These are phyloP conservation scores for Rhopalosiphum padi DNA, from an alignment of 1,140 invertebrate species.

Conservation along the genomic window DNA sequence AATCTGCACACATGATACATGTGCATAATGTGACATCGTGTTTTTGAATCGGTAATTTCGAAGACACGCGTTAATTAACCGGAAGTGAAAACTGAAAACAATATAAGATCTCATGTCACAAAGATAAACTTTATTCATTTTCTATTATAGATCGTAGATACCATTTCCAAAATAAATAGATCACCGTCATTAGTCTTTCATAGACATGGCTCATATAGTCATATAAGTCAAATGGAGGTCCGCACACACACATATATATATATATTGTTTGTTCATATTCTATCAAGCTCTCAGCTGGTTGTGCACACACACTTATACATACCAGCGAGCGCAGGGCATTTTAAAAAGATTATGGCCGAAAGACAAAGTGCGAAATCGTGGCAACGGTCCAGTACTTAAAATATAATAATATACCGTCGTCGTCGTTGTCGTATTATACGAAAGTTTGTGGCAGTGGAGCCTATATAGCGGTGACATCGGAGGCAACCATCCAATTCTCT, in stretches of 20 bases:
- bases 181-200: background rate
- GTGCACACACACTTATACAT: background rate
- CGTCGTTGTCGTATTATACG: conserved; percentile 7
- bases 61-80: background rate
- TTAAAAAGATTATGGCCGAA: conserved; percentile 51
- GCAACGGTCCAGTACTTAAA: conserved; percentile 57
- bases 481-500: conserved; percentile 55
- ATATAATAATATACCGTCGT: conserved; percentile 45
- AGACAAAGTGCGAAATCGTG: conserved; percentile 57
- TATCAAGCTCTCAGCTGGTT: background rate
- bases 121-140: background rate
- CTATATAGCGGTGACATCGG: conserved; percentile 34
- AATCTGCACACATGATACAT: background rate
- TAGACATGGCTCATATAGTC: background rate
- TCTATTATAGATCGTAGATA: background rate
- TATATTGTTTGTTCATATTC: conserved; percentile 21
- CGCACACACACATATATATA: background rate
- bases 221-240: background rate
- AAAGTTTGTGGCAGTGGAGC: conserved; percentile 17
- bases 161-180: background rate
- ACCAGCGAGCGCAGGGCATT: background rate
- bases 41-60: background rate
- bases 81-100: background rate
- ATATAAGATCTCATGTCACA: background rate
- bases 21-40: background rate